Conservation (phyloP, 2,797 vertebrate species). For the Pyrocephalus nanus region DNA sequence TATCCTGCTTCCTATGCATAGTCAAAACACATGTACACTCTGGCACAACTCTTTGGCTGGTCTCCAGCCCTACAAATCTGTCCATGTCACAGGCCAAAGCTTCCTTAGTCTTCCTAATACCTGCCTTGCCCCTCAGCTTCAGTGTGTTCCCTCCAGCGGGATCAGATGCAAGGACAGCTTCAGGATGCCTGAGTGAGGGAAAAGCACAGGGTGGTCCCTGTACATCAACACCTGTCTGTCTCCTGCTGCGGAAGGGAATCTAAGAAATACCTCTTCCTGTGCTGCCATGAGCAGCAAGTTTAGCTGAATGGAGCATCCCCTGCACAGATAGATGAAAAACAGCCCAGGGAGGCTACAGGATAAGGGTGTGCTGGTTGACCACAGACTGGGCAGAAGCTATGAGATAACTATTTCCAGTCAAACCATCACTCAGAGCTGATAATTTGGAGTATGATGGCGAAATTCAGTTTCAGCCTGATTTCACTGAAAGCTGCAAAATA, state of each 20-base stretch:
- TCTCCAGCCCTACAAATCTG: background rate
- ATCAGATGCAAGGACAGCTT: background rate
- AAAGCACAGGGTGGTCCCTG: background rate
- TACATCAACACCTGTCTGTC: background rate
- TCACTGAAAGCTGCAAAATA: background rate
- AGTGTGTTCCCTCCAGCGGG: fast-evolving
- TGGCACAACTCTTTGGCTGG: background rate
- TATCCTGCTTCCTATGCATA: background rate
- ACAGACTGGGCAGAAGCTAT: background rate
- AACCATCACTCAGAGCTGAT: background rate
- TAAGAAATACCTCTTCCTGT: background rate
- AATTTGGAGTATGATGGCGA: background rate
- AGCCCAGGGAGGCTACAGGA: background rate
- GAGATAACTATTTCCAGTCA: background rate
- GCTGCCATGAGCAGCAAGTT: background rate
- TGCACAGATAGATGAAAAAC: background rate
- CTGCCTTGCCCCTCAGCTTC: background rate
- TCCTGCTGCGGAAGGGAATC: background rate
- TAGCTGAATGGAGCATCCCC: background rate
- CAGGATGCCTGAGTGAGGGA: background rate
- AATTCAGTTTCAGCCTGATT: background rate
- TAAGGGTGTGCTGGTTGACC: background rate
- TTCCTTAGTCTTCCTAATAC: background rate
- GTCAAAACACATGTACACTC: background rate
- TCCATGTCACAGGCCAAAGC: background rate